Evolutionary conservation across 2,797 vertebrate species (phyloP), one percentile per base, ranked within the genome.

Genomic region (Sebastes steindachneri): DNA sequence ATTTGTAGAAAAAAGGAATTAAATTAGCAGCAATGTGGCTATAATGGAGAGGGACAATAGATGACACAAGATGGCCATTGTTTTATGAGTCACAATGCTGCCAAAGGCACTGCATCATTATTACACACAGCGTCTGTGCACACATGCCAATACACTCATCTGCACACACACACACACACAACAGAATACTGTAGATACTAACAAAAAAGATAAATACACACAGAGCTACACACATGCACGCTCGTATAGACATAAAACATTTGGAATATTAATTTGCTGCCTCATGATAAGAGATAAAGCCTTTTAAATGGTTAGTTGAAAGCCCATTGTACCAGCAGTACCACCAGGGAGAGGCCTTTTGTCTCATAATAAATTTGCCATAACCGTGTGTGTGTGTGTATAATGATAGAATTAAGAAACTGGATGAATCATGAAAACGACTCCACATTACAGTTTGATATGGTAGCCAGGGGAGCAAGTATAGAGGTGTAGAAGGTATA

Each of bases 181-280:
- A 15, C 31, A 66, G 17, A 35, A 23, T 2, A 35, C 31, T 3
- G n/a, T 19, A 78, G 33, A 60, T n/a, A 51, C 11, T 25, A n/a
- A 57, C 54, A 53, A 25, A 45, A 37, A 41, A 15, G 25, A 80
- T 37, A 21, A 37, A 66, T 26, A 58, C 55, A 35, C 11, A 66
- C 8, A 65, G 9, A 23, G n/a, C 26, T 14, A 53, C 65, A 51
- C 28, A 55, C 11, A 37, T 7, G 31, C 7, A 37, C 10, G 17
- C 23, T n/a, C 8, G 23, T n/a, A 48, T 4, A 58, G 73, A 63
- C 55, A 79, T 64, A 74, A 86, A 64, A 59, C 33, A 53, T 80
- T 72, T 88, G 48, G 33, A 79, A 84, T 87, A 87, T 85, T 79
- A 78, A 92, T 87, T 87, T 83, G 73, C 85, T 64, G 76, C 75